Evolutionary conservation across 2,113 vertebrate species (phyloP).

Genomic region (Notarius lentiginosus): DNA sequence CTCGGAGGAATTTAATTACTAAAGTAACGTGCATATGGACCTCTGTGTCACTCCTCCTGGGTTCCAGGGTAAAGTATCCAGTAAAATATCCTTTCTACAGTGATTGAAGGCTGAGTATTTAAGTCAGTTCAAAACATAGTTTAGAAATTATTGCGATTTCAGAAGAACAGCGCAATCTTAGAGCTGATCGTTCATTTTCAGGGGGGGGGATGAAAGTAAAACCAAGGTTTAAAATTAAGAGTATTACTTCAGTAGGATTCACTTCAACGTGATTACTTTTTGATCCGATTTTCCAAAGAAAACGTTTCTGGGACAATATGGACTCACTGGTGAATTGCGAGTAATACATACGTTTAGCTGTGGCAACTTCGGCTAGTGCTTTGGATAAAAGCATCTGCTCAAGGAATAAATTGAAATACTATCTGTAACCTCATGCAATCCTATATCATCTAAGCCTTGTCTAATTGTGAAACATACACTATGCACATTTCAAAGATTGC

Average conservation of each 20-base stretch:
- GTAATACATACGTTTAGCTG: neutral
- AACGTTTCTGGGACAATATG: neutral
- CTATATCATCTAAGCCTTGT: neutral
- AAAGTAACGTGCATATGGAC: conserved; percentile 11
- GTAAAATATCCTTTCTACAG: neutral
- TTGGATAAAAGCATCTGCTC: neutral
- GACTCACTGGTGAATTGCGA: neutral
- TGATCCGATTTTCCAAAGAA: neutral
- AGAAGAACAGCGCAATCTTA: neutral
- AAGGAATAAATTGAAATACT: neutral
- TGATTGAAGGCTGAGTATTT: neutral
- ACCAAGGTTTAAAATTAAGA: neutral
- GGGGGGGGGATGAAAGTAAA: neutral
- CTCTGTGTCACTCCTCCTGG: conserved; percentile 9
- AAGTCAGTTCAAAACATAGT: neutral
- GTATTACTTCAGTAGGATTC: neutral
- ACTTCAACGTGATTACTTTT: neutral
- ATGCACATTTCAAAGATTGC: neutral
- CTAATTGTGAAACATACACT: neutral
- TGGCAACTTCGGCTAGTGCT: neutral
- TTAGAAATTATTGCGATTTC: neutral
- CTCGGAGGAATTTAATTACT: conserved; percentile 23
- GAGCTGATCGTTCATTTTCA: neutral
- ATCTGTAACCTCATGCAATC: neutral
- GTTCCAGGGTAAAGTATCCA: conserved; percentile 18